Evolutionary conservation across 2,797 vertebrate species (phyloP), one percentile per base, ranked within the genome.

Genomic region (Sus cebifrons): DNA sequence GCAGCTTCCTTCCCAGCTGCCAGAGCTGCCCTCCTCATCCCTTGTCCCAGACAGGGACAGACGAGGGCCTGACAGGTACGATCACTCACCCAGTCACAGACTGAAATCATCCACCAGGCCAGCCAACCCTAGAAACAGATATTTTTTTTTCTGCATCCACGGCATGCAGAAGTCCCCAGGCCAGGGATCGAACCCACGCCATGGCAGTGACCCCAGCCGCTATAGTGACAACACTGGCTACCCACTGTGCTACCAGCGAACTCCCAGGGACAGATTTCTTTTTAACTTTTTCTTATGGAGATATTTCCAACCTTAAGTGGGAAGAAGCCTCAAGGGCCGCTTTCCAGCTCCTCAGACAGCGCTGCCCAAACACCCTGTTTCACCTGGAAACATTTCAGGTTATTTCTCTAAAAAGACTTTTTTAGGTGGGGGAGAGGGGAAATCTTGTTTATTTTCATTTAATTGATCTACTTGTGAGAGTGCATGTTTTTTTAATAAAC

Each of bases 401-500:
- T 2, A 54, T 64, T 84, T 74, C 65, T 94, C 71, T 56, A 58
- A 67, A 79, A 78, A 13, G 44, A 89, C 77, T 67, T 90, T 78
- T 97, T 70, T 91, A 79, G 71, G 49, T 79, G 40, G 25, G 67
- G 4, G 25, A 60, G 54, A 16, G n/a, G 44, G 8, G 8, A 60
- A 52, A 90, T 36, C 32, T 40, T 65, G 58, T 84, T 92, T 86
- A 86, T 90, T 94, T 89, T 97, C 86, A 60, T 44, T 9, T 32
- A 89, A 64, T 49, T 89, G 75, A n/a, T 44, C 75, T 29, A 25
- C 25, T 81, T 10, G 5, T 25, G 54, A 74, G 60, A 27, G 5
- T 49, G 77, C 81, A 54, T 87, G 79, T 44, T 83, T 97, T 91
- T 81, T 60, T 14, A 97, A 95, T 96, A 97, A 91, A 97, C 32